Evolutionary conservation across 2,888 invertebrate species (phyloP), one percentile per base, ranked within the genome.

Genomic region (Biston betularia): DNA sequence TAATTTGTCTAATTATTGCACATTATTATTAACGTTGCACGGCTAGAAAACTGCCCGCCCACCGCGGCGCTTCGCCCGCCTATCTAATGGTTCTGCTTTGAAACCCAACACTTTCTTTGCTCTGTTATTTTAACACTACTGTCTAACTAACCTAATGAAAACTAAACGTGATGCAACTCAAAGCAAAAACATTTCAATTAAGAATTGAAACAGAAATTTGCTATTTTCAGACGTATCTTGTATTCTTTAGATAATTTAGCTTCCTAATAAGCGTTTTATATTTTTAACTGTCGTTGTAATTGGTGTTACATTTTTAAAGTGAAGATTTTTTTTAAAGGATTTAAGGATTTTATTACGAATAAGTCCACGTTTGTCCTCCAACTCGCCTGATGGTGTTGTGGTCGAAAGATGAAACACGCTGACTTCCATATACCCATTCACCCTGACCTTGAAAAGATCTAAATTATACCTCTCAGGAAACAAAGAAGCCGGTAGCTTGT

Each of bases 61-160:
- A 73, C 70, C 62, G 78, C 69, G 75, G 68, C 71, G 71, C 75
- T 73, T 77, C 73, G 74, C 77, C 77, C 79, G 79, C 77, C 76
- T 57, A 67, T 70, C 79, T 78, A 81, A 81, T 80, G 78, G 79
- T 75, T 73, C 69, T 70, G 76, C 82, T 86, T 83, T 83, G 79
- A 79, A 82, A 86, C 79, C 74, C 80, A 81, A 85, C 85, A 65
- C 80, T 79, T 79, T 66, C 46, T 53, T 62, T 49, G 54, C 46
- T 12, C 63, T 67, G 54, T 55, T 67, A 40, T 63, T 63, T 59
- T 63, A 63, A 54, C 59, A 61, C 60, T 65, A 57, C 52, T 64
- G 42, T 58, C 42, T 58, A 63, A 64, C 61, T 60, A 56, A 50
- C 24, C 56, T 45, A 60, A 65, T 60, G 45, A 65, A 65, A 65